phyloP scores from a whole-genome alignment of 2,888 invertebrate genomes.

The Sphaerolaimus hirsutus region DNA sequence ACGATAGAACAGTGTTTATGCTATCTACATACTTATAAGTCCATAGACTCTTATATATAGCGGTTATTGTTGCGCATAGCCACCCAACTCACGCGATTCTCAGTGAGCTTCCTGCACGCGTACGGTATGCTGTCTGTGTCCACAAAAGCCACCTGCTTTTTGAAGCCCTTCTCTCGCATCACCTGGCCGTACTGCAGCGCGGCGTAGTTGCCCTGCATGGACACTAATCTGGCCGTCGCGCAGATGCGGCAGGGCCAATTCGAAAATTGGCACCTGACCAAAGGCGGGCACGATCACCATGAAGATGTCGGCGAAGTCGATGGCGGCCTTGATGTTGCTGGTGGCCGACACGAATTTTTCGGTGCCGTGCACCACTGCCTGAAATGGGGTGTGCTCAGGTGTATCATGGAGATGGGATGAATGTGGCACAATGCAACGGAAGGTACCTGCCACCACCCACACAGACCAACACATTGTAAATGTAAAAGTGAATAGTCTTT shows the following conservation, averaged over 20 bases:
- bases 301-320: constrained; percentile 3
- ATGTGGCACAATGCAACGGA: too few relatives aligned
- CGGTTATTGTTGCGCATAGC: too few relatives aligned
- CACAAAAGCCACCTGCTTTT: constrained; percentile 2
- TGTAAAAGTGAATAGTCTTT: too few relatives aligned
- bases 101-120: constrained; percentile 3
- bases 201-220: constrained; percentile 4
- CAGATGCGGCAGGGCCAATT: constrained; percentile 3
- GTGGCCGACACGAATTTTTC: constrained; percentile 2
- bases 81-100: constrained; percentile 1
- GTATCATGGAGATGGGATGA: too few relatives aligned
- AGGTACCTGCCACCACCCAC: too few relatives aligned
- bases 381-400: too few relatives aligned
- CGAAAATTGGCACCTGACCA: constrained; percentile 3
- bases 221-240: constrained; percentile 3
- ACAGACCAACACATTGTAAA: too few relatives aligned
- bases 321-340: constrained; percentile 2
- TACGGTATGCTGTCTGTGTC: constrained; percentile 5
- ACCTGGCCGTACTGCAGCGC: constrained; percentile 2
- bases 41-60: too few relatives aligned
- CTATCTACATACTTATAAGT: too few relatives aligned
- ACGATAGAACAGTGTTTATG: too few relatives aligned
- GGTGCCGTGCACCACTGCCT: constrained; percentile 3
- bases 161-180: constrained; percentile 1
- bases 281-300: constrained; percentile 2